These are phyloP conservation scores for Noturus placidus DNA, from an alignment of 2,113 vertebrate genomes.

Conservation along the genomic window DNA sequence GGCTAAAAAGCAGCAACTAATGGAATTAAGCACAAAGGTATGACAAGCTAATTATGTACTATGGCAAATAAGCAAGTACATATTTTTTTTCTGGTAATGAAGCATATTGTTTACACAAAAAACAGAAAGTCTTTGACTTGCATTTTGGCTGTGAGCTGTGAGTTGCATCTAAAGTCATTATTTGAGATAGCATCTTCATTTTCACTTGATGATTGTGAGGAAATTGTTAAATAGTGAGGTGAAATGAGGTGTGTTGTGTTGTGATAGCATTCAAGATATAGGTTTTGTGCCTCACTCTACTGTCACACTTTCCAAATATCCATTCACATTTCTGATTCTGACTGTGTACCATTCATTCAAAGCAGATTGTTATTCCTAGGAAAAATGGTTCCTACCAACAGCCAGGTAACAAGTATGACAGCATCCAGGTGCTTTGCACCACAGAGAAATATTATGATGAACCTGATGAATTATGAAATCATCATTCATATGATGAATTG, in stretches of 20 bases:
- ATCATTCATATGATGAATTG: background rate
- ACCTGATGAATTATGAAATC: too few relatives aligned
- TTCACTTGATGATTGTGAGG: background rate
- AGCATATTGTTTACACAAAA: background rate
- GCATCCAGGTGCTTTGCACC: background rate
- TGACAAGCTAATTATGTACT: background rate
- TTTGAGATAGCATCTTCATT: background rate
- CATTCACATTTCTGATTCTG: background rate
- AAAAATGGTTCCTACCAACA: background rate
- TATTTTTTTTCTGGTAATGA: constrained; percentile 2
- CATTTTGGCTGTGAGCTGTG: background rate
- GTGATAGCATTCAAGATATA: background rate
- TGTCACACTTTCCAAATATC: background rate
- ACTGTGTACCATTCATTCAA: background rate
- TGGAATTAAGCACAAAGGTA: background rate
- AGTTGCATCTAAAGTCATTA: background rate
- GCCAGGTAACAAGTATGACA: background rate
- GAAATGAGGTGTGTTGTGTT: background rate
- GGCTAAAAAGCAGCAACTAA: background rate
- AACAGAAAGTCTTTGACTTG: too few relatives aligned
- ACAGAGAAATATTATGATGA: background rate
- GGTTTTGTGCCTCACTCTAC: background rate
- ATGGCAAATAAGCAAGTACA: background rate
- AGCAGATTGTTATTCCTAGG: background rate
- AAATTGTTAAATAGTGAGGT: background rate